phyloP scores from a whole-genome alignment of 2,113 vertebrate genomes.

The Menura novaehollandiae region DNA sequence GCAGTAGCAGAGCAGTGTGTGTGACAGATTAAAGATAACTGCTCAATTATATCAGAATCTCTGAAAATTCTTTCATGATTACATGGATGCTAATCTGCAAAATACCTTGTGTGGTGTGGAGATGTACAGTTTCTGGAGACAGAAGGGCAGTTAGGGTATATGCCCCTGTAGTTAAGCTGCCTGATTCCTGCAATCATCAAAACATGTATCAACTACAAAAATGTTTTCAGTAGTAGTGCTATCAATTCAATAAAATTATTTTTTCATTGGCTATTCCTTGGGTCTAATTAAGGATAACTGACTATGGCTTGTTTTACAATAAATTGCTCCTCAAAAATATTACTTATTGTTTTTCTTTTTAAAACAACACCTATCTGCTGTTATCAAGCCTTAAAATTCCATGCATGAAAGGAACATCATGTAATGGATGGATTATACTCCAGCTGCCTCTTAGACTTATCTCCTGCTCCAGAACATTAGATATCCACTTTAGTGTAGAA shows the following conservation, averaged over 20 bases:
- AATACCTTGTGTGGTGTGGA: not conserved
- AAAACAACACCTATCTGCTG: not conserved
- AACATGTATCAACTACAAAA: constrained; percentile 18
- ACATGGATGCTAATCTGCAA: not conserved
- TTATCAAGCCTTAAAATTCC: not conserved
- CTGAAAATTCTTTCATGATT: not conserved
- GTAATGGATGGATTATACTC: not conserved
- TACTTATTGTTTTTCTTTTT: not conserved
- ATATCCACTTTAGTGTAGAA: not conserved
- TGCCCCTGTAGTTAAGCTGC: not conserved
- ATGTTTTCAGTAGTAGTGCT: not conserved
- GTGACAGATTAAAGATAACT: not conserved
- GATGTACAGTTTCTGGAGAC: not conserved
- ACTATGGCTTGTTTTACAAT: not conserved
- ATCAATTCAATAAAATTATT: constrained; percentile 8
- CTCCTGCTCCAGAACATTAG: not conserved
- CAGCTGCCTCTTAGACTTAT: not conserved
- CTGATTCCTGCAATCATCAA: not conserved
- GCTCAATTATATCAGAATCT: not conserved
- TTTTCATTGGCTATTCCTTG: not conserved
- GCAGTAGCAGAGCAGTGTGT: not conserved
- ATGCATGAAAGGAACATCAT: not conserved
- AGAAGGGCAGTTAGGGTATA: not conserved
- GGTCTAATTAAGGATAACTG: not conserved
- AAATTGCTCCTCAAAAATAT: not conserved